phyloP scores from a whole-genome alignment of 2,797 vertebrate species.

The Gobionotothen gibberifrons region DNA sequence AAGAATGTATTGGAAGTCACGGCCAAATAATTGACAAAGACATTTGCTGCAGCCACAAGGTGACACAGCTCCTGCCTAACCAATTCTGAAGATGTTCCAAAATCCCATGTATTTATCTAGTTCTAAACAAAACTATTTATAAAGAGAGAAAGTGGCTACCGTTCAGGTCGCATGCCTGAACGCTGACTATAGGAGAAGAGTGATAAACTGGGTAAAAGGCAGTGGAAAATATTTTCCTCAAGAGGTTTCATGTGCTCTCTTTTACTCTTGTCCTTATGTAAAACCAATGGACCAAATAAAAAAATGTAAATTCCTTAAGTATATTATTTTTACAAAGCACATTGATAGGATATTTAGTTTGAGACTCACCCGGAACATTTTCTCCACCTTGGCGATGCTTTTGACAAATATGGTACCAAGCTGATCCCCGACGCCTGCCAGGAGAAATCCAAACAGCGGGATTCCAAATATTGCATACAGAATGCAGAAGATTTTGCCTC shows the following conservation, averaged over 20 bases:
- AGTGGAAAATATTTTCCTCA: background rate
- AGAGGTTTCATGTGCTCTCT: background rate
- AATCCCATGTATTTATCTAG: no score
- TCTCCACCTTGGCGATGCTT: slow-evolving; percentile 95
- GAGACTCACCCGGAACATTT: slow-evolving; percentile 93
- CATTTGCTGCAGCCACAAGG: no score
- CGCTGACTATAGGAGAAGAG: no score
- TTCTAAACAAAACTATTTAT: no score
- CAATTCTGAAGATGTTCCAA: no score
- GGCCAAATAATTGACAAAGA: no score
- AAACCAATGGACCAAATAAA: background rate
- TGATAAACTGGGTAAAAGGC: no score
- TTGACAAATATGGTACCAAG: slow-evolving; percentile 99
- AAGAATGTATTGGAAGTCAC: no score
- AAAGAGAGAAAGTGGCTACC: no score
- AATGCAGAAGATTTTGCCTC: slow-evolving; percentile 97
- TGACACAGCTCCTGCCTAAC: no score
- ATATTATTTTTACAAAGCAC: background rate
- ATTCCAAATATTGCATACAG: slow-evolving; percentile 98
- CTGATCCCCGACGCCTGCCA: slow-evolving; percentile 96
- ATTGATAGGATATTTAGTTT: slow-evolving; percentile 1
- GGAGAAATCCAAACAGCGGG: slow-evolving; percentile 95
- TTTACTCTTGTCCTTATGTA: background rate
- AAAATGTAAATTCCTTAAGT: background rate
- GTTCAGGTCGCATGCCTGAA: no score